These are phyloP conservation scores for Salvelinus alpinus DNA, from an alignment of 2,113 vertebrate genomes.

Conservation along the genomic window DNA sequence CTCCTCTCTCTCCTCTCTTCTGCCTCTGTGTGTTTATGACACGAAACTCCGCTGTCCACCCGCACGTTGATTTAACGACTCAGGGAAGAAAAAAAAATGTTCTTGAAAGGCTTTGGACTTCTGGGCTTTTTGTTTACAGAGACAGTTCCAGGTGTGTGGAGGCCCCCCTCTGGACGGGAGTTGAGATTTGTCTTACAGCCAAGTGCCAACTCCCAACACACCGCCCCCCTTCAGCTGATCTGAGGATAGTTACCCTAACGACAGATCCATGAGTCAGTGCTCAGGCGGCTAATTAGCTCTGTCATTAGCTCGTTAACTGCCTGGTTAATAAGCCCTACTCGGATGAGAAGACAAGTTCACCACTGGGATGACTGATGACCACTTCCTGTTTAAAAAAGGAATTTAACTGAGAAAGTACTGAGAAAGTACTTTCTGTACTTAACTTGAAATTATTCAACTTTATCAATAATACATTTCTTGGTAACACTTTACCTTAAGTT, in stretches of 20 bases:
- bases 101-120: background rate
- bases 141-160: constrained; percentile 33
- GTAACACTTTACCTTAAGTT: too few species aligned
- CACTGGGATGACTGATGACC: too few species aligned
- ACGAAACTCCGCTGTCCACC: background rate
- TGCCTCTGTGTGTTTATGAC: background rate
- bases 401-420: background rate
- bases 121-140: constrained; percentile 19
- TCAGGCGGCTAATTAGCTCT: constrained; percentile 4
- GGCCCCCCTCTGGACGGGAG: background rate
- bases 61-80: background rate
- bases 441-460: background rate
- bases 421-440: background rate
- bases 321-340: background rate
- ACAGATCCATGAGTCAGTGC: background rate
- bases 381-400: too few species aligned
- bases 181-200: constrained; percentile 12
- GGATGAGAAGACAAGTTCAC: background rate
- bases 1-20: background rate
- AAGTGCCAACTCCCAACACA: constrained; percentile 8
- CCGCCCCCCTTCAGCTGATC: background rate
- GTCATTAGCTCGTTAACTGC: constrained; percentile 10
- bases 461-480: too few species aligned
- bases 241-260: background rate
- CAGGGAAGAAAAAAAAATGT: background rate